Base-by-base conservation (phyloP, 1,140 invertebrate genomes). In the Agrypnia vestita region DNA sequence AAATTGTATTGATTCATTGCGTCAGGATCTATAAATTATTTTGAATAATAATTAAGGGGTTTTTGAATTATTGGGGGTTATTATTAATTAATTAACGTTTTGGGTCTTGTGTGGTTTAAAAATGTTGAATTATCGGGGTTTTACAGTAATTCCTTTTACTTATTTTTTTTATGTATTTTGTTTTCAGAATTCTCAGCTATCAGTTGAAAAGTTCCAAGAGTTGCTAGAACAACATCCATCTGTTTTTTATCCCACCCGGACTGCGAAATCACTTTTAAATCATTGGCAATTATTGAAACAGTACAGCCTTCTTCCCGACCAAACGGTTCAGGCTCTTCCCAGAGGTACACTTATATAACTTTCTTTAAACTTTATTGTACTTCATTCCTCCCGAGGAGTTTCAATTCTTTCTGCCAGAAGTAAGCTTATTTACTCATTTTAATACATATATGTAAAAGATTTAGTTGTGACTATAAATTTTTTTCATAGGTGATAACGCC, bases 251-350 rank as follows among this genome's bases (percentile, higher is more conserved):
- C 93, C 94, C 61, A 93, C 94, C 21, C 91, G 98, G 83, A 99
- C 96, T 13, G 91, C 96, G 0, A 97, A 97, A 89, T 90, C 93
- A 11, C 88, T 99, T 43, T 91, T 95, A 84, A 92, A 92, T 47
- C 97, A 99, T 87, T 99, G 98, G 98, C 92, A 95, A 77, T 89
- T 97, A 21, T 93, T 99, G 88, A 97, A 97, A 87, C 97, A 98
- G 84, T 98, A 98, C 87, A 94, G 97, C 84, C 89, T 99, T 1
- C 86, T 99, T 47, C 94, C 96, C 0, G 97, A 99, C 89, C 97
- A 99, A 90, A 92, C 92, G 72, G 93, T 96, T 83, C 92, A 92
- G 84, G 90, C 90, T 69, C 86, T 93, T 71, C 91, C 92, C 43
- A 91, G 91, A 83, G 89, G 91, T 86, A 86, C 84, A 15, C 10